Conservation (phyloP, 2,888 invertebrate genomes). For the Octonoba sinensis region DNA sequence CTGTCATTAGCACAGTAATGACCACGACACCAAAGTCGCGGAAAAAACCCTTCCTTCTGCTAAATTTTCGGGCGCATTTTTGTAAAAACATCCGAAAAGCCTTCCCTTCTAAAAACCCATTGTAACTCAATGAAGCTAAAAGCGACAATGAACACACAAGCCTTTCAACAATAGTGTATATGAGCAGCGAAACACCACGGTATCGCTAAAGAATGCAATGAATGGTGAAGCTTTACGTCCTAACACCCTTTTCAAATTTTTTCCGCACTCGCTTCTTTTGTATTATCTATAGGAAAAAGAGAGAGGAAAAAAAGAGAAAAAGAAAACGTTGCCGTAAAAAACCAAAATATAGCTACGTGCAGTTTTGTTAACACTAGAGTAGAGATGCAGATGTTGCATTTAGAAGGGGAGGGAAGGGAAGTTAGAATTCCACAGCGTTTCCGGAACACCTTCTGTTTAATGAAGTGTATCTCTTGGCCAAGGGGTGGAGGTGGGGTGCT, state of each 20-base stretch:
- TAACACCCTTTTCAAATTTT: background rate
- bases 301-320: background rate
- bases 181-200: slow-evolving; percentile 31
- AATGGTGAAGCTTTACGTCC: slow-evolving; percentile 31
- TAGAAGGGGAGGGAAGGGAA: slow-evolving; percentile 4
- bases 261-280: background rate
- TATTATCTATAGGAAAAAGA: background rate
- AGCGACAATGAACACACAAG: slow-evolving; percentile 38
- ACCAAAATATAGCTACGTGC: too few relatives aligned
- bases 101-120: slow-evolving; percentile 34
- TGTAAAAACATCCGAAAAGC: slow-evolving; percentile 1
- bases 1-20: slow-evolving; percentile 56
- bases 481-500: background rate
- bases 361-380: too few relatives aligned
- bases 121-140: slow-evolving; percentile 53
- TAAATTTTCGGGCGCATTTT: slow-evolving; percentile 1
- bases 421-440: slow-evolving; percentile 25
- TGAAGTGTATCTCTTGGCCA: slow-evolving; percentile 54
- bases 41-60: slow-evolving; percentile 9
- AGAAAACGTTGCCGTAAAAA: too few relatives aligned
- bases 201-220: slow-evolving; percentile 36
- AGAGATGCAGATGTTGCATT: too few relatives aligned
- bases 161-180: slow-evolving; percentile 10
- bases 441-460: slow-evolving; percentile 59
- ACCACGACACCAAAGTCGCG: slow-evolving; percentile 8